Evolutionary conservation across 2,888 invertebrate genomes (phyloP).

Genomic region (Augochlorella aurata): DNA sequence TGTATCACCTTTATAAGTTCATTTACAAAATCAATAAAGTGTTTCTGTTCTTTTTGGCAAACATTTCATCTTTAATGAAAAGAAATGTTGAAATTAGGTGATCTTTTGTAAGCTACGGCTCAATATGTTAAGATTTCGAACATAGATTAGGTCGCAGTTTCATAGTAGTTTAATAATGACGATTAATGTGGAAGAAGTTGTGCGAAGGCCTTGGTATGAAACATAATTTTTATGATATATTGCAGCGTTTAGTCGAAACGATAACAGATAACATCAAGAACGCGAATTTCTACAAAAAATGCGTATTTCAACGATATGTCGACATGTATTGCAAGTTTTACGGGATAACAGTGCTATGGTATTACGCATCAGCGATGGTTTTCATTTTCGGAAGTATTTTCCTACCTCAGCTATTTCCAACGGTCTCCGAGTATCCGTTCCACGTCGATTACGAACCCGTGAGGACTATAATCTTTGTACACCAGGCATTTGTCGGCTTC

Average conservation of each 20-base stretch:
- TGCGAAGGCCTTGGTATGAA: background rate
- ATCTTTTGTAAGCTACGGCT: too few species aligned
- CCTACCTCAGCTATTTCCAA: background rate
- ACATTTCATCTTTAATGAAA: too few species aligned
- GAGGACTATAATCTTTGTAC: background rate
- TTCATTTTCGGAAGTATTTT: background rate
- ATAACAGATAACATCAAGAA: background rate
- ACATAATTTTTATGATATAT: background rate
- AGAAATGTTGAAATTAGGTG: too few species aligned
- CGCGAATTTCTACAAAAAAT: background rate
- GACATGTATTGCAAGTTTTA: slow-evolving; percentile 5
- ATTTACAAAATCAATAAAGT: too few species aligned
- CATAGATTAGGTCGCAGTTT: too few species aligned
- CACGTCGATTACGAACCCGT: background rate
- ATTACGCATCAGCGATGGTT: background rate
- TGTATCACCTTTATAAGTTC: too few species aligned
- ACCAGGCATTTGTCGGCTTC: background rate
- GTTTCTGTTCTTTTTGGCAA: too few species aligned
- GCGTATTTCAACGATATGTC: background rate
- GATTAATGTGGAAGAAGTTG: too few species aligned
- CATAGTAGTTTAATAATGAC: too few species aligned
- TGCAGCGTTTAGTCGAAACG: background rate
- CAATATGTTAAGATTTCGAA: too few species aligned
- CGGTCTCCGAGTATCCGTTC: slow-evolving; percentile 12
- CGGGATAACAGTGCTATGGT: background rate